phyloP scores from a whole-genome alignment of 2,888 invertebrate species.

The Cosmia trapezina region DNA sequence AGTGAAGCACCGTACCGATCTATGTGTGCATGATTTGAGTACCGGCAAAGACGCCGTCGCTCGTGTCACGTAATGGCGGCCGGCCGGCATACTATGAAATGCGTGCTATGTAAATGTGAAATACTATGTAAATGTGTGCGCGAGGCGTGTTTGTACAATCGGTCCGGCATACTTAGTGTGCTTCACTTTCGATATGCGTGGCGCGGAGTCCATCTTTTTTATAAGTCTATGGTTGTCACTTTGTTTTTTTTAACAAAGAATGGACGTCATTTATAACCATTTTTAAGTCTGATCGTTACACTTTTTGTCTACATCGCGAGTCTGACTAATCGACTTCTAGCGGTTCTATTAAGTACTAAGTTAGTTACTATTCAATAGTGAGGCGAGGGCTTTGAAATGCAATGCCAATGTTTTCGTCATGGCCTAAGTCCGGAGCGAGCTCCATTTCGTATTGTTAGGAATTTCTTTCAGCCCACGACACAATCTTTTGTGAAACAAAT shows the following conservation, averaged over 20 bases:
- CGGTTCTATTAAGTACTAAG: constrained; percentile 51
- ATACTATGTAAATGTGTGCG: too few species aligned
- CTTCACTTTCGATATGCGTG: too few species aligned
- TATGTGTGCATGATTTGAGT: too few species aligned
- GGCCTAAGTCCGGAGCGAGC: constrained; percentile 49
- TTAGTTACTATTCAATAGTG: constrained; percentile 50
- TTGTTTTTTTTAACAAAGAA: constrained; percentile 16
- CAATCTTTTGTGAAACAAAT: constrained; percentile 65
- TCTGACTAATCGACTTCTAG: constrained; percentile 51
- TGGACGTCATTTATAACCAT: constrained; percentile 6
- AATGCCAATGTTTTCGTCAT: constrained; percentile 69
- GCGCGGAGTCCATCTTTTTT: too few species aligned
- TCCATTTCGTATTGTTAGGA: constrained; percentile 72
- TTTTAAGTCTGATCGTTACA: constrained; percentile 21
- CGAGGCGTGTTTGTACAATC: too few species aligned
- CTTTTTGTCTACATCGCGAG: constrained; percentile 47
- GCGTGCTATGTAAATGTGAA: too few species aligned
- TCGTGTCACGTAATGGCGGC: too few species aligned
- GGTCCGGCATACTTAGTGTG: too few species aligned
- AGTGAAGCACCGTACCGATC: too few species aligned
- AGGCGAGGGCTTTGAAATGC: constrained; percentile 60
- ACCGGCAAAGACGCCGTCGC: too few species aligned
- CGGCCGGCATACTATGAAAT: too few species aligned
- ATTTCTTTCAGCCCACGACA: constrained; percentile 76
- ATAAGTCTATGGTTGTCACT: too few species aligned